Conservation (phyloP, 2,888 invertebrate species). For the Baronia brevicornis region DNA sequence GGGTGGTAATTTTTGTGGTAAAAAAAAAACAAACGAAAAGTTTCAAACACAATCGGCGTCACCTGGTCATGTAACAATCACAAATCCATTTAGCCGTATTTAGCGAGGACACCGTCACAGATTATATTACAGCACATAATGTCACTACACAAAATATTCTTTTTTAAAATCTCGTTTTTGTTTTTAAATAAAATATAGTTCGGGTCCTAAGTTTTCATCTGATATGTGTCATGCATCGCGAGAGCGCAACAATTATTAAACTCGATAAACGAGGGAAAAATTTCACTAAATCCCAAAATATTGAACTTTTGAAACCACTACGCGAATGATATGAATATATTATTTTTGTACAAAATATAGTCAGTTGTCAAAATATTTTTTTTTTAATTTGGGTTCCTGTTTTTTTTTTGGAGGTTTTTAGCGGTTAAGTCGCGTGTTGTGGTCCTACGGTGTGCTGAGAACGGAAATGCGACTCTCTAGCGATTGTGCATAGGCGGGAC, state of each 20-base stretch:
- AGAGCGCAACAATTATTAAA: conserved; percentile 28
- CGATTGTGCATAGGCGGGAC: conserved; percentile 74
- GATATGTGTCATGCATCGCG: conserved; percentile 66
- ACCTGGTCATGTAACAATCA: conserved; percentile 59
- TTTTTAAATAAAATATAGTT: conserved; percentile 55
- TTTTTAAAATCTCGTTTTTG: conserved; percentile 29
- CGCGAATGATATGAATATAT: conserved; percentile 64
- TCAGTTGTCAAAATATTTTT: conserved; percentile 53
- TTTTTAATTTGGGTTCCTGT: conserved; percentile 38
- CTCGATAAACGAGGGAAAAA: conserved; percentile 39
- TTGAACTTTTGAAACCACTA: conserved; percentile 36
- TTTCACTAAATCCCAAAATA: conserved; percentile 59
- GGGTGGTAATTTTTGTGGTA: conserved; percentile 63
- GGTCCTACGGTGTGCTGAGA: conserved; percentile 50
- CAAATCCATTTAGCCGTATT: conserved; percentile 54
- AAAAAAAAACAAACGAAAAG: conserved; percentile 48
- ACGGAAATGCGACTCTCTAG: conserved; percentile 69
- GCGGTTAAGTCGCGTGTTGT: conserved; percentile 65
- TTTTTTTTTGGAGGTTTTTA: conserved; percentile 54
- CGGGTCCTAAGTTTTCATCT: conserved; percentile 71
- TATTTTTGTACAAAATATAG: conserved; percentile 58
- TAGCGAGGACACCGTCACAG: conserved; percentile 57
- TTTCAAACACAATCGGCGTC: conserved; percentile 49
- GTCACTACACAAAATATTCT: conserved; percentile 58
- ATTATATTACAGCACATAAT: conserved; percentile 60